Conservation (phyloP, 2,888 invertebrate genomes). For the Agrochola lota region DNA sequence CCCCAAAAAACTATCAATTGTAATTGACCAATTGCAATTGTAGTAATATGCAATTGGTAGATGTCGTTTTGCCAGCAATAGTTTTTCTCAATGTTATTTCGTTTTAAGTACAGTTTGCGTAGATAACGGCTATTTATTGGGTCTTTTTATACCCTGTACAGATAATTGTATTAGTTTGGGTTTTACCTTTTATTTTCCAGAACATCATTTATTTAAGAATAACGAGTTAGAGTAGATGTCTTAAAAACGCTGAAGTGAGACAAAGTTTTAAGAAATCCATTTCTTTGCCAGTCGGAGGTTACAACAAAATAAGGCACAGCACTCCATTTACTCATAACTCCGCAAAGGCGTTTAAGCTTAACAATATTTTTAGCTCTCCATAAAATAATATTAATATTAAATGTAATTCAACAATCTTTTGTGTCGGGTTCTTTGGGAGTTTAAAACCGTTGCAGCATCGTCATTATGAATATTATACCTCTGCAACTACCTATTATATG, state of each 20-base stretch:
- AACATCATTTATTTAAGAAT: neutral
- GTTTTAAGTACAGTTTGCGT: neutral
- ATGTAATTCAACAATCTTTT: conserved; percentile 18
- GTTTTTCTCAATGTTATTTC: neutral
- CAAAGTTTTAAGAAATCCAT: neutral
- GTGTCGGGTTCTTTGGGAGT: neutral
- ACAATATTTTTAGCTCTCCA: neutral
- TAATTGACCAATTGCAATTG: no score
- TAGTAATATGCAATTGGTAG: no score
- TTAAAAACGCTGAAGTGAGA: neutral
- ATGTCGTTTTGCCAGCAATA: neutral
- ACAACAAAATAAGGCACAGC: neutral
- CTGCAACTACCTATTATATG: neutral
- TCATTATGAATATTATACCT: neutral
- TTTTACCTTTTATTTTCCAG: neutral
- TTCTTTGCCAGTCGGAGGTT: neutral
- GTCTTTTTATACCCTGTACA: no score
- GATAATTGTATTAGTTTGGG: neutral
- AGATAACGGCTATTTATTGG: no score
- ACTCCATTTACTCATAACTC: conserved; percentile 28
- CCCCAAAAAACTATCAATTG: no score
- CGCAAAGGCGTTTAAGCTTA: neutral
- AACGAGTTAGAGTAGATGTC: neutral
- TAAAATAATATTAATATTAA: conserved; percentile 9
- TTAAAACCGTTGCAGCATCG: neutral